These are phyloP conservation scores for Agonopterix arenella DNA, from an alignment of 2,888 invertebrate species.

Conservation along the genomic window DNA sequence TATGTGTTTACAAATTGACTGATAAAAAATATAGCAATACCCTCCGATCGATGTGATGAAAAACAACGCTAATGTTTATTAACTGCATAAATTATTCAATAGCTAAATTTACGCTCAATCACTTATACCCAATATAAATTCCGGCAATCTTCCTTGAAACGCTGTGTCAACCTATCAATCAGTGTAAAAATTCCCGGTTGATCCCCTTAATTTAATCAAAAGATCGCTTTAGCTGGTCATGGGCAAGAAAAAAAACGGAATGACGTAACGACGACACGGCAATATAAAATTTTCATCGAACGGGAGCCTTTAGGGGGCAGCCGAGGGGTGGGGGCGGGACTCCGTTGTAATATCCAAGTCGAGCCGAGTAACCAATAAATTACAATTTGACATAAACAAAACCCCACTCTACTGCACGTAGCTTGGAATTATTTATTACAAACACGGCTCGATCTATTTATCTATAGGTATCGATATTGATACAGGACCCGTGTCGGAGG, in stretches of 20 bases:
- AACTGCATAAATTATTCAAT: constrained; percentile 60
- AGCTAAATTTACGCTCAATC: constrained; percentile 61
- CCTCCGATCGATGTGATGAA: constrained; percentile 35
- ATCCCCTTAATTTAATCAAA: constrained; percentile 76
- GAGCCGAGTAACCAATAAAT: constrained; percentile 69
- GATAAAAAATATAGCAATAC: neutral
- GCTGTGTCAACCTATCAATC: constrained; percentile 74
- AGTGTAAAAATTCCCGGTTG: constrained; percentile 72
- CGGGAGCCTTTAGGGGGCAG: constrained; percentile 29
- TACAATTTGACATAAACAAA: constrained; percentile 74
- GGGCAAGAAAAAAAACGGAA: constrained; percentile 64
- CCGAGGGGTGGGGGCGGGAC: constrained; percentile 31
- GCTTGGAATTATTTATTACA: constrained; percentile 65
- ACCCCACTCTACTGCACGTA: constrained; percentile 58
- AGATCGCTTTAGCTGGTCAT: constrained; percentile 69
- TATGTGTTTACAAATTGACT: too few species aligned
- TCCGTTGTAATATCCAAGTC: constrained; percentile 67
- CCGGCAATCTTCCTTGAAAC: constrained; percentile 61
- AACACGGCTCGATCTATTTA: constrained; percentile 22
- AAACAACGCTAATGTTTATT: constrained; percentile 51
- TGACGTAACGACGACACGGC: constrained; percentile 63
- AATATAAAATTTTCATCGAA: constrained; percentile 72
- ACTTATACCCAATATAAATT: constrained; percentile 71
- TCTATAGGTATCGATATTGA: too few species aligned
- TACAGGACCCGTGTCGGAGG: too few species aligned